Evolutionary conservation across 2,113 vertebrate species (phyloP).

Genomic region (Eulemur rufifrons): DNA sequence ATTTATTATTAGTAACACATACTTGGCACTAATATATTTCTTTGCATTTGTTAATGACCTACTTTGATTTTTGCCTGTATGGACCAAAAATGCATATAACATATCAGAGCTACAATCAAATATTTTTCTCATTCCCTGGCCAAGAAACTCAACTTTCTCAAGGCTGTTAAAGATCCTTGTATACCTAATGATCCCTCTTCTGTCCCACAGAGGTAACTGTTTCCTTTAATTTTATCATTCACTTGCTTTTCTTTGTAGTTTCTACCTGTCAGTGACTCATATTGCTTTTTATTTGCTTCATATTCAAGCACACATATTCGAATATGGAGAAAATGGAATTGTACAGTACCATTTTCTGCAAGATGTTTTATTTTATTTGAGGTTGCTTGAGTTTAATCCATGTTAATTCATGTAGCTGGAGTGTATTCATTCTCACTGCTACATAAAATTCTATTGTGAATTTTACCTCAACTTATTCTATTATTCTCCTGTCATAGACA

Average conservation of each 20-base stretch:
- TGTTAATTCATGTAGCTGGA: background rate
- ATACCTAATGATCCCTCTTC: background rate
- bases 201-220: background rate
- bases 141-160: background rate
- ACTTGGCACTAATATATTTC: background rate
- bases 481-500: conserved; percentile 35
- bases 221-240: background rate
- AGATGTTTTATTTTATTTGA: background rate
- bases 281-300: background rate
- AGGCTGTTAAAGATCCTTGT: background rate
- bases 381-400: background rate
- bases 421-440: background rate
- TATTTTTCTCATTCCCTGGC: background rate
- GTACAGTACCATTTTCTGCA: background rate
- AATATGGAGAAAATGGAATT: background rate
- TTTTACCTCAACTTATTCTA: background rate
- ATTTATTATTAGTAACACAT: background rate
- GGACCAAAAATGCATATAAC: background rate
- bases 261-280: background rate
- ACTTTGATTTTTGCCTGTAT: background rate
- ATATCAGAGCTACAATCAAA: background rate
- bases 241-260: background rate
- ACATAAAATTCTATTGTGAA: background rate
- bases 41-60: background rate
- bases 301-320: background rate